phyloP scores from a whole-genome alignment of 2,888 invertebrate species.

The Hypolimnas misippus region DNA sequence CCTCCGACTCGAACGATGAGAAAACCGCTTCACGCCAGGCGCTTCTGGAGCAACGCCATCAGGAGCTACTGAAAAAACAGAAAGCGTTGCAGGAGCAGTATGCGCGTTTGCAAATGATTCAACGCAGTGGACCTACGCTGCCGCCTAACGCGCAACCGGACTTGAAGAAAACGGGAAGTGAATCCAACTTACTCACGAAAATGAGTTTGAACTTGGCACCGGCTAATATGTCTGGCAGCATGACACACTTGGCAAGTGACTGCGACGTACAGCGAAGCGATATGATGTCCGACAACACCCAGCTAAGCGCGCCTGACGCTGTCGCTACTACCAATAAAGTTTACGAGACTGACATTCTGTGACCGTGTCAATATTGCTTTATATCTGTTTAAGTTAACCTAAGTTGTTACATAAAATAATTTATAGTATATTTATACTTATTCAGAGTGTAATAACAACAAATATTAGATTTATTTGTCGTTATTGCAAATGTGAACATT shows the following conservation, averaged over 20 bases:
- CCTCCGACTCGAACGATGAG: constrained; percentile 57
- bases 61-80: constrained; percentile 94
- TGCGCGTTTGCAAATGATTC: constrained; percentile 93
- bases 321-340: constrained; percentile 89
- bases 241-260: constrained; percentile 68
- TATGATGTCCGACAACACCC: constrained; percentile 38
- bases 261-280: constrained; percentile 44
- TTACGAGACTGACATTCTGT: constrained; percentile 97
- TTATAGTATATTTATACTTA: constrained; percentile 8
- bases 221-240: constrained; percentile 68
- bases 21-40: constrained; percentile 84
- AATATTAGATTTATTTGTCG: background rate
- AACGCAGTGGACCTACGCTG: constrained; percentile 88
- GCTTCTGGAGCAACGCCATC: constrained; percentile 93
- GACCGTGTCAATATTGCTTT: constrained; percentile 74
- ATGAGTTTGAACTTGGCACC: constrained; percentile 89
- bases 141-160: constrained; percentile 86
- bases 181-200: constrained; percentile 93
- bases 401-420: constrained; percentile 30
- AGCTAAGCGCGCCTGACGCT: constrained; percentile 51
- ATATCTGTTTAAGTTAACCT: constrained; percentile 55
- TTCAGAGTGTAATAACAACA: background rate
- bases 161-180: constrained; percentile 94
- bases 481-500: background rate
- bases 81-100: constrained; percentile 96